Conservation (phyloP, 2,113 vertebrate genomes). For the Bucco capensis region DNA sequence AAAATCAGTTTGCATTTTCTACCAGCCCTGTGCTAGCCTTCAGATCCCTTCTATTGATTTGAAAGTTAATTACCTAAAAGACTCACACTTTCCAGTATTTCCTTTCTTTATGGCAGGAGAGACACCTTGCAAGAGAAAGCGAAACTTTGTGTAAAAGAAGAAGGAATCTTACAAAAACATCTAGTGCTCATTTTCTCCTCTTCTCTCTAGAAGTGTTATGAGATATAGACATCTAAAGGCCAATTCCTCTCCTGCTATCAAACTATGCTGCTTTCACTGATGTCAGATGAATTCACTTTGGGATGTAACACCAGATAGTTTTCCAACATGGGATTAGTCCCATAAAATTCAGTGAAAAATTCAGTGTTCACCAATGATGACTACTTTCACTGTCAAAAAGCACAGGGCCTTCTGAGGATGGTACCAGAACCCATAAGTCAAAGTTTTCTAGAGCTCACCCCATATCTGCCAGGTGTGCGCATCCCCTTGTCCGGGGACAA, state of each 20-base stretch:
- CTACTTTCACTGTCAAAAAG: not conserved
- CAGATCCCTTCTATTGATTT: conserved; percentile 43
- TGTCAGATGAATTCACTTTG: not conserved
- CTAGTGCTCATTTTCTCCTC: not conserved
- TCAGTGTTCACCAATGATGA: accelerated
- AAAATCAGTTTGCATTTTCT: conserved; percentile 47
- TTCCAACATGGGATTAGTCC: not conserved
- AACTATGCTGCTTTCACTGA: not conserved
- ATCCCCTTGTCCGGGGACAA: accelerated
- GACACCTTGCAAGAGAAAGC: not conserved
- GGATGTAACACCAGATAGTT: not conserved
- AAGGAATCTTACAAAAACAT: not conserved
- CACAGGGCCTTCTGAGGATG: not conserved
- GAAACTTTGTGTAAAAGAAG: not conserved
- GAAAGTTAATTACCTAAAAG: conserved; percentile 65
- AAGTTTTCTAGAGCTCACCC: too few species aligned
- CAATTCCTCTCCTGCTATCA: not conserved
- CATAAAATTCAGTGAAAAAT: not conserved
- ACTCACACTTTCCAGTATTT: conserved; percentile 20
- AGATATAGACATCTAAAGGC: not conserved
- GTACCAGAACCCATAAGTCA: too few species aligned
- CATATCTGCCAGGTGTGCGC: too few species aligned
- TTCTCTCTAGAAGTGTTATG: not conserved
- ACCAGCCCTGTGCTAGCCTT: conserved; percentile 7
- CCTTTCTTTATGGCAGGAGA: not conserved